Evolutionary conservation across 2,113 vertebrate species (phyloP), one percentile per base, ranked within the genome.

Genomic region (Jaculus jaculus): DNA sequence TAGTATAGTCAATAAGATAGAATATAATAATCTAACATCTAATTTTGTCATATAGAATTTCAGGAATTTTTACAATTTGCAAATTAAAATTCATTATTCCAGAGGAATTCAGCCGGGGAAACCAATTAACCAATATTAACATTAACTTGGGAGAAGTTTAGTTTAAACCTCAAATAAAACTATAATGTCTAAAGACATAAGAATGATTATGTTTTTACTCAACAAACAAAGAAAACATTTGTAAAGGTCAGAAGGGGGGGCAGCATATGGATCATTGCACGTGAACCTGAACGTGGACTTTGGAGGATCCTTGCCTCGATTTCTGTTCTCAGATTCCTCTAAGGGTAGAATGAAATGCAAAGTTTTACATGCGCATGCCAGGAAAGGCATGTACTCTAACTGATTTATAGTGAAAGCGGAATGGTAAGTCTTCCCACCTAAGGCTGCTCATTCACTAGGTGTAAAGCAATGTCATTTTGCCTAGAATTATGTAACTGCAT

Each of bases 351-450:
- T 84, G 61, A 82, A 88, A 11, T 37, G 13, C 63, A 87, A 89
- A 86, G 24, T 63, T 86, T 28, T 80, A 20, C 18, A 61, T 84
- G 23, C 69, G 87, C 34, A 82, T 61, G 26, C 9, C 32, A 91
- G 74, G 68, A 61, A 81, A 93, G 28, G 89, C 66, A 26, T 78
- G 2, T 60, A 47, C 84, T 21, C 13, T 84, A 72, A 89, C 34
- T 93, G 90, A 94, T 88, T 90, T 92, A 42, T 12, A 88, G 18
- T 77, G 66, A 92, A 94, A 86, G 66, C 61, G 65, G 39, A 88
- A 84, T 47, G 74, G 84, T 87, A 93, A 96, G 24, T 88, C 47
- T 93, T 90, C 74, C 89, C 79, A 89, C 77, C 86, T 90, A 84
- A 92, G 54, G n/a, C 88, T 92, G 94, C 84, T 80, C 58, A 90